Evolutionary conservation across 2,797 vertebrate species (phyloP), one percentile per base, ranked within the genome.

Genomic region (Fistularia tabacaria): DNA sequence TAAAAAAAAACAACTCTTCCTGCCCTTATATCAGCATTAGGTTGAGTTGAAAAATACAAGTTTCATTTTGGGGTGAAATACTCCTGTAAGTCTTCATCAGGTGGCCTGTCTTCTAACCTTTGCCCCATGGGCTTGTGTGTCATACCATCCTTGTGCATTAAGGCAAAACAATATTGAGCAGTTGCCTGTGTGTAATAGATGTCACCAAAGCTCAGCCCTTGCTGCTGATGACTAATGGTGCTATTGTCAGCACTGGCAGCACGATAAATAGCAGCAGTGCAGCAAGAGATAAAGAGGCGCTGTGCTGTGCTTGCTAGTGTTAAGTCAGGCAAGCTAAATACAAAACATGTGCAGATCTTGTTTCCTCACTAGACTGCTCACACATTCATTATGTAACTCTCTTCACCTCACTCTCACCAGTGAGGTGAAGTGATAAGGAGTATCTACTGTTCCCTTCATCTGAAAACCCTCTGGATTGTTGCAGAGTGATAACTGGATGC

Each of bases 261-360:
- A 85, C 85, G 85, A 89, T 90, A 85, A 91, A 90, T 89, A 88
- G 87, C 79, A 59, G 73, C 80, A 84, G 82, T 73, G 60, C 64
- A 59, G 76, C 57, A 71, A 43, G 73, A 86, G 88, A 89, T 87
- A 88, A 89, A 87, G 79, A 75, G 63, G 69, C 51, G 10, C 64
- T 45, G 49, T 14, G 57, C 68, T 1, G 5, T 6, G 50, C 73
- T 81, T 42, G 1, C 64, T 58, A 67, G 57, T 62, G 49, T 76
- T 77, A 73, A 74, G 69, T 61, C 60, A 46, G 64, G 52, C 57
- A 71, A 37, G 73, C 83, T 74, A 85, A 84, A 81, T 66, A 79
- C 80, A 74, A 76, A 87, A 84, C 76, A 79, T 25, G 39, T 69
- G 71, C 71, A 53, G 54, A 71, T 74, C 71, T 69, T 75, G 74